Evolutionary conservation across 2,797 vertebrate species (phyloP), one percentile per base, ranked within the genome.

Genomic region (Onychomys leucogaster): DNA sequence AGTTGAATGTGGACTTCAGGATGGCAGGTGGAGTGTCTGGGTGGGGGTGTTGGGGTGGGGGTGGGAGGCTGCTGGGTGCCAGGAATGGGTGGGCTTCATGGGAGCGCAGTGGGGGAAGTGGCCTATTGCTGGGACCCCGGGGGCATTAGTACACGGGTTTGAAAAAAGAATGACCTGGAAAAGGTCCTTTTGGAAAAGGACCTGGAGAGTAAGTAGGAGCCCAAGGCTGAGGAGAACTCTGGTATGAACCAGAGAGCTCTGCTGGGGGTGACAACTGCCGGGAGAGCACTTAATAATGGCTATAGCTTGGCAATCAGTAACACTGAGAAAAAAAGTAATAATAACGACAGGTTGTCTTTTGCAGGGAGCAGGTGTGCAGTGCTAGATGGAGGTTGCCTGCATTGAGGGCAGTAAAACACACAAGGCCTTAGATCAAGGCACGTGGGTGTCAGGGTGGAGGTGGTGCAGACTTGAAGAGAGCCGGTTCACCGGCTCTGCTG

Each of bases 151-250:
- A 57, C 89, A 32, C 16, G 13, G 61, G 59, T 87, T 89, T 88
- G 84, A 76, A 80, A 76, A 91, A 67, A 88, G 65, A 12, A 71
- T 75, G 75, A 97, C 80, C n/a, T 65, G 49, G 49, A 23, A 59
- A 19, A 27, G 82, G 65, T 29, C n/a, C n/a, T n/a, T 84, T 93
- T 77, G 71, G 41, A 71, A 61, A 89, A 85, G 78, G 49, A 91
- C 59, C 34, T 69, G 21, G 25, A 43, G 63, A 77, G 49, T 69
- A 49, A 93, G n/a, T 34, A 43, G 46, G 61, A 92, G 41, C 57
- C 49, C 13, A 46, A 52, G 37, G n/a, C 7, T 6, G n/a, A 37
- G 23, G 71, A 61, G 73, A 71, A 46, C 59, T 41, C 3, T 4
- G 6, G 46, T 71, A 49, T 11, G 71, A 61, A 34, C 63, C 49